These are phyloP conservation scores for Galaxias olidus DNA, from an alignment of 2,797 vertebrate genomes.

Conservation along the genomic window DNA sequence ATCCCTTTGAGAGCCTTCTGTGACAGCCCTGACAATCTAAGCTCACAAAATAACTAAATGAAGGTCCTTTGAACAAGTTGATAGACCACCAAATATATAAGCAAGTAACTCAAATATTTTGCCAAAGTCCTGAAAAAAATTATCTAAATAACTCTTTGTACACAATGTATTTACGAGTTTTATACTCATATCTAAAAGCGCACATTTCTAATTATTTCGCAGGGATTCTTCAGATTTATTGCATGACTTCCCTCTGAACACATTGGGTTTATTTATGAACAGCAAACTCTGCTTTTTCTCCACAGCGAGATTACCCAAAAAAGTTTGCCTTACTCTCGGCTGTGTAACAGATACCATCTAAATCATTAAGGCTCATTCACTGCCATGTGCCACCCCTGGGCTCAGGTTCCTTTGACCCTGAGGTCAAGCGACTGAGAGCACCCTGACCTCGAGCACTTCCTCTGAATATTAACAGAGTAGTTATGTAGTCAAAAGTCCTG, in stretches of 20 bases:
- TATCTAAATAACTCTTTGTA: constrained; percentile 28
- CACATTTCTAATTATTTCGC: constrained; percentile 34
- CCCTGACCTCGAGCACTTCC: constrained; percentile 90
- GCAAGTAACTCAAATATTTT: constrained; percentile 58
- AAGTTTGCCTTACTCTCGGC: constrained; percentile 82
- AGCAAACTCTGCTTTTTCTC: constrained; percentile 75
- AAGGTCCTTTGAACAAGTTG: constrained; percentile 51
- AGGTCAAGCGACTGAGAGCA: constrained; percentile 86
- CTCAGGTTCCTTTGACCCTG: constrained; percentile 84
- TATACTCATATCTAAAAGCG: constrained; percentile 14
- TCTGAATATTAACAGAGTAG: constrained; percentile 82
- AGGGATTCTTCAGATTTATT: constrained; percentile 48
- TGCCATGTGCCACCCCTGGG: constrained; percentile 89
- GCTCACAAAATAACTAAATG: not conserved
- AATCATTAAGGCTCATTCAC: constrained; percentile 92
- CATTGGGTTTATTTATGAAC: constrained; percentile 68
- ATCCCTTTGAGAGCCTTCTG: constrained; percentile 70
- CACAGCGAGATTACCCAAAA: constrained; percentile 82
- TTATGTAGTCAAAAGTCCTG: constrained; percentile 80
- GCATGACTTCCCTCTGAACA: constrained; percentile 50
- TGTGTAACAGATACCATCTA: constrained; percentile 97
- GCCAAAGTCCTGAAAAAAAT: constrained; percentile 43
- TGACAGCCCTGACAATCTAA: constrained; percentile 28
- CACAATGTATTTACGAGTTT: not conserved
- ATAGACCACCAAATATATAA: constrained; percentile 53